A percentile compares a stretch with the other conserved stretches of the same genome.
Evolutionary conservation across 2,888 invertebrate species (phyloP).

Genomic region (Eristalis pertinax): DNA sequence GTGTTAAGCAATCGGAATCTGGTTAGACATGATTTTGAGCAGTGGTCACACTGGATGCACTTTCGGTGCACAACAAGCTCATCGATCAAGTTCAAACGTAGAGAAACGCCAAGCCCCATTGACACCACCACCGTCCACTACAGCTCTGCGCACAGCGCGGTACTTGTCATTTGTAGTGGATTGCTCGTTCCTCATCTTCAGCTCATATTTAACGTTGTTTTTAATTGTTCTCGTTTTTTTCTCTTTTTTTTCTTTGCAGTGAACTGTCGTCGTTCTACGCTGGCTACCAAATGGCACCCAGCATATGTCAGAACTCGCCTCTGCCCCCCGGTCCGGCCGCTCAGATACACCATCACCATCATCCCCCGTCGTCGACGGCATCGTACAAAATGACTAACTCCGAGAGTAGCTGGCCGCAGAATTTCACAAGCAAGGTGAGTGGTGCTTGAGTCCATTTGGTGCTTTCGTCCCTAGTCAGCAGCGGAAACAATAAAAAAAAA

Average conservation of each 20-base stretch:
- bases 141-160: not conserved
- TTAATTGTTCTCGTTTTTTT: constrained; percentile 65
- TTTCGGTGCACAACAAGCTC: constrained; percentile 42
- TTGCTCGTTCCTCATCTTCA: not conserved
- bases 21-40: constrained; percentile 51
- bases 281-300: constrained; percentile 83
- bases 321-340: constrained; percentile 74
- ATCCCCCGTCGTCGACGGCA: constrained; percentile 77
- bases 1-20: constrained; percentile 30
- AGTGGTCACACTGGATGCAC: constrained; percentile 24
- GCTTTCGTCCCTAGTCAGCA: not conserved
- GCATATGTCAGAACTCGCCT: constrained; percentile 80
- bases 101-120: constrained; percentile 29
- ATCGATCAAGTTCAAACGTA: constrained; percentile 67
- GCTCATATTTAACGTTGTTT: not conserved
- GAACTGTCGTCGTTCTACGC: constrained; percentile 81
- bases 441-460: not conserved
- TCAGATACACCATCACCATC: constrained; percentile 70
- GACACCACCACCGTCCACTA: not conserved
- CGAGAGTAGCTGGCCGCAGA: constrained; percentile 80
- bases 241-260: constrained; percentile 77
- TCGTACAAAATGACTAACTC: constrained; percentile 80
- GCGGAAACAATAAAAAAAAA: constrained; percentile 44
- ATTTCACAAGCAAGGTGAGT: constrained; percentile 78
- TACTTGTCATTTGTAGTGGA: constrained; percentile 1